Conservation (phyloP, 2,797 vertebrate species). For the Phataginus tricuspis region DNA sequence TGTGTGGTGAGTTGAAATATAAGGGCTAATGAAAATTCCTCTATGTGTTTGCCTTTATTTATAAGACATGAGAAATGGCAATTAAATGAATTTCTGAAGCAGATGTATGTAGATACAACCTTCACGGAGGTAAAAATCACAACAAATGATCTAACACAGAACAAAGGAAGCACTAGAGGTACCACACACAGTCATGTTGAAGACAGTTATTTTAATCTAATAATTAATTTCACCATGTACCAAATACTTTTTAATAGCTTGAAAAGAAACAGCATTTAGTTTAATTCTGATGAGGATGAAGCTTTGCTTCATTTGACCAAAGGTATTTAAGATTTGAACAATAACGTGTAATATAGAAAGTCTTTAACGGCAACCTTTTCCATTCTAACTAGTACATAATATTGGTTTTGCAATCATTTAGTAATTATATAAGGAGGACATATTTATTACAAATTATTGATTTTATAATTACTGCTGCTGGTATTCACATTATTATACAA, state of each 20-base stretch:
- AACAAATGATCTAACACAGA: background rate
- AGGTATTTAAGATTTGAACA: constrained; percentile 86
- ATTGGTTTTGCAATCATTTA: constrained; percentile 96
- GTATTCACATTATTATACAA: constrained; percentile 90
- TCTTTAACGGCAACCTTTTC: constrained; percentile 86
- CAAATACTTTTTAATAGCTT: constrained; percentile 78
- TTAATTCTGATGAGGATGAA: constrained; percentile 84
- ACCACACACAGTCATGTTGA: constrained; percentile 46
- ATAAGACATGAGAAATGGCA: background rate
- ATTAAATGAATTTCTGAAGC: background rate
- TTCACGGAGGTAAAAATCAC: background rate
- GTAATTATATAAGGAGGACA: constrained; percentile 95
- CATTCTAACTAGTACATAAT: constrained; percentile 87
- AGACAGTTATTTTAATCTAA: constrained; percentile 78
- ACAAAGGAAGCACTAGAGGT: constrained; percentile 39
- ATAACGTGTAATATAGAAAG: constrained; percentile 85
- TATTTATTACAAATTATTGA: constrained; percentile 97
- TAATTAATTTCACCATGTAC: constrained; percentile 81
- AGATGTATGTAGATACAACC: background rate
- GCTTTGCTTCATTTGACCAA: constrained; percentile 85
- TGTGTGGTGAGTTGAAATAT: background rate
- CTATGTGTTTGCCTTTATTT: background rate
- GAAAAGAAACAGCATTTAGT: constrained; percentile 80
- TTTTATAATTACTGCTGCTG: constrained; percentile 92
- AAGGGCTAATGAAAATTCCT: background rate